Conservation (phyloP, 2,888 invertebrate species). For the Noctuana brunneofusca region DNA sequence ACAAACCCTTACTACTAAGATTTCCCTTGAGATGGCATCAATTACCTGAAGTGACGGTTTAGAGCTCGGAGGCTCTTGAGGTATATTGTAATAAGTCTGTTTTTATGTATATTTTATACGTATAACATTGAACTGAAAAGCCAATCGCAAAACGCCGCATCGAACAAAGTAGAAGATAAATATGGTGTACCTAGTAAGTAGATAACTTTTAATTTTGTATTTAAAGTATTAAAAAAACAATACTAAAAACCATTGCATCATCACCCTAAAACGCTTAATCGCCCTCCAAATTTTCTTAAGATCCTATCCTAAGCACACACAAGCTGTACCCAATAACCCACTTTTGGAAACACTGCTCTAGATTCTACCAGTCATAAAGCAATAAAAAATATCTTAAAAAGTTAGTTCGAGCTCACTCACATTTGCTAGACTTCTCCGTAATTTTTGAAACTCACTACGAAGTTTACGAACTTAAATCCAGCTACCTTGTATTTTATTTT, state of each 20-base stretch:
- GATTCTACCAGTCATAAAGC: conserved; percentile 6
- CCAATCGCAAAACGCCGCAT: too few species aligned
- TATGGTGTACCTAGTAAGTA: too few species aligned
- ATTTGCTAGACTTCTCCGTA: conserved; percentile 29
- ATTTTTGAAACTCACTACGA: conserved; percentile 25
- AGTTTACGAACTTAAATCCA: conserved; percentile 28
- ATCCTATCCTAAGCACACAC: too few species aligned
- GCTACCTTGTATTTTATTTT: conserved; percentile 18
- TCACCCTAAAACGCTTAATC: too few species aligned
- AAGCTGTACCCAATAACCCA: not conserved
- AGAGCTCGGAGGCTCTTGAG: not conserved
- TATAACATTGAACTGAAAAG: not conserved
- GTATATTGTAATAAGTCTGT: not conserved
- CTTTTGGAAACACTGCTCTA: not conserved
- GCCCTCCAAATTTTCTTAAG: too few species aligned
- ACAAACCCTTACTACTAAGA: not conserved
- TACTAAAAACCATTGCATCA: too few species aligned
- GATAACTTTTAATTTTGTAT: too few species aligned
- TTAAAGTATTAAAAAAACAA: too few species aligned
- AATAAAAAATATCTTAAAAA: conserved; percentile 31
- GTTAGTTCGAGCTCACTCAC: conserved; percentile 13
- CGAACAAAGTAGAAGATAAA: too few species aligned
- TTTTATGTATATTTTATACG: not conserved
- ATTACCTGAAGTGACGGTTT: not conserved
- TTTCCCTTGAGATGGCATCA: not conserved